Evolutionary conservation across 2,113 vertebrate species (phyloP).

Genomic region (Colius striatus): DNA sequence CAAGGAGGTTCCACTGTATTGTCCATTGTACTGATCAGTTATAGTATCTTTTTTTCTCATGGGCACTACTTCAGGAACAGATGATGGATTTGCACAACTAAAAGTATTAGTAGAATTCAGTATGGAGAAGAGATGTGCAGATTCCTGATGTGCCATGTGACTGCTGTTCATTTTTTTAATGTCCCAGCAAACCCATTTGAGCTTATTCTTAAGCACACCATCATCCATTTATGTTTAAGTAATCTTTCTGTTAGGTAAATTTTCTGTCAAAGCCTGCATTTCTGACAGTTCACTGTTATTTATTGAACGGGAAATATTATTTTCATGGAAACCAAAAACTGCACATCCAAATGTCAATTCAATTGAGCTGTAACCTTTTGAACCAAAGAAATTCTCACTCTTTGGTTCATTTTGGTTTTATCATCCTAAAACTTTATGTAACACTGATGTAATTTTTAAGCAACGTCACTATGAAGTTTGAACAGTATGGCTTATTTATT

Average conservation of each 20-base stretch:
- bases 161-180: background rate
- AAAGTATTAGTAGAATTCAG: background rate
- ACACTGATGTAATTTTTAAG: background rate
- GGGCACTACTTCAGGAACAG: background rate
- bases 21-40: background rate
- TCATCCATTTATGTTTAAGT: background rate
- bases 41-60: background rate
- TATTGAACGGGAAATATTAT: background rate
- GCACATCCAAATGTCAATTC: background rate
- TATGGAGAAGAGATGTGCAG: background rate
- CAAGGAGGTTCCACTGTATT: background rate
- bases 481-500: background rate
- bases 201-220: background rate
- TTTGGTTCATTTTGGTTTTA: background rate
- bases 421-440: background rate
- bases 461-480: background rate
- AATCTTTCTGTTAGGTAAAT: background rate
- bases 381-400: background rate
- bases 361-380: background rate
- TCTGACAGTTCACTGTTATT: background rate
- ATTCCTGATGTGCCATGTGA: background rate
- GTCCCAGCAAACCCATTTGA: background rate
- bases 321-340: background rate
- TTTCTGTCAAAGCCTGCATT: background rate
- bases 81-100: background rate